A percentile compares a stretch with the other conserved stretches of the same genome.
These are phyloP conservation scores for Paedocypris micromegethes DNA, from an alignment of 2,797 vertebrate species.

Conservation along the genomic window DNA sequence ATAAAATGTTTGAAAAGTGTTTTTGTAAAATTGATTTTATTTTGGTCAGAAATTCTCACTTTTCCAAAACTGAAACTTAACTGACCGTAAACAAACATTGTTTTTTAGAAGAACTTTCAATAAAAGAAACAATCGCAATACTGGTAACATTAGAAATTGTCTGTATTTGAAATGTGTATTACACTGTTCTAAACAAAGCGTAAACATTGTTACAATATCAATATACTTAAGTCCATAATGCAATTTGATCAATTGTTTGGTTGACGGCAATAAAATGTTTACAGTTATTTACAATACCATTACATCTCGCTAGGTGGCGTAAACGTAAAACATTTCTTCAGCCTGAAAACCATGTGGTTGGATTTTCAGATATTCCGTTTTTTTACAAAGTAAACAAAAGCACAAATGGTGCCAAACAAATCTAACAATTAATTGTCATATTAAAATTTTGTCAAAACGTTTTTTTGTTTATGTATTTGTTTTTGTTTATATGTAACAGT, in stretches of 20 bases:
- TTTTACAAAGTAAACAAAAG: too few relatives aligned
- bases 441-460: too few relatives aligned
- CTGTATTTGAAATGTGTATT: too few relatives aligned
- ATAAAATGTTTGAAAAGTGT: conserved; percentile 35
- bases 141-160: too few relatives aligned
- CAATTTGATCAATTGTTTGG: not conserved
- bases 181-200: too few relatives aligned
- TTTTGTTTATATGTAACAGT: too few relatives aligned
- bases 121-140: too few relatives aligned
- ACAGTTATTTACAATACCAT: not conserved
- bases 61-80: not conserved
- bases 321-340: not conserved
- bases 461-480: too few relatives aligned
- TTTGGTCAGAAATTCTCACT: not conserved
- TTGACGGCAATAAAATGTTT: not conserved
- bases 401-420: too few relatives aligned
- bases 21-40: not conserved
- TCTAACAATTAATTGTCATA: too few relatives aligned
- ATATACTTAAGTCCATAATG: not conserved
- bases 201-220: too few relatives aligned
- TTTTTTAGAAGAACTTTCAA: not conserved
- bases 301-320: conserved; percentile 25
- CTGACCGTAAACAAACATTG: not conserved
- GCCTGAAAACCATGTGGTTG: not conserved
- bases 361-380: not conserved